These are phyloP conservation scores for Tachysurus fulvidraco DNA, from an alignment of 2,113 vertebrate genomes.

Conservation along the genomic window DNA sequence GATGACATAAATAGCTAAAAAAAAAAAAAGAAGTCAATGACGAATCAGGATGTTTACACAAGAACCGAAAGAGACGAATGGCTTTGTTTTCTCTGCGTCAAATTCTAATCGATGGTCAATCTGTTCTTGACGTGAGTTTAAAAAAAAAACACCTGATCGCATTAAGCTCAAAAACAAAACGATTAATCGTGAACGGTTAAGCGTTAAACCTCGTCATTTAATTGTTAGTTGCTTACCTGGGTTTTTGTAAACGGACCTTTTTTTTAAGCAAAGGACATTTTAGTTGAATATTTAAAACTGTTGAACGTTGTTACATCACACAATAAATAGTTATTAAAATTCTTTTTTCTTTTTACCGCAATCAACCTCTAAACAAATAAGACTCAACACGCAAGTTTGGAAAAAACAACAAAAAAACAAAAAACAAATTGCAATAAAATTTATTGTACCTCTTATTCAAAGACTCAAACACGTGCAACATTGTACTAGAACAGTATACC, in stretches of 20 bases:
- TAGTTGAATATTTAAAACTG: background rate
- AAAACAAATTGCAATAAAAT: slow-evolving; percentile 72
- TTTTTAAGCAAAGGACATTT: background rate
- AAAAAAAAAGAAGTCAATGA: background rate
- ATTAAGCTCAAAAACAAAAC: background rate
- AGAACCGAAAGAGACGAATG: background rate
- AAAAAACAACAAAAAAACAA: slow-evolving; percentile 22
- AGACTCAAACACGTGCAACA: slow-evolving; percentile 74
- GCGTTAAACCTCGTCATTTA: background rate
- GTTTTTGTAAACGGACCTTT: background rate
- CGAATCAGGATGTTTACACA: background rate
- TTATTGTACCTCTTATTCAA: slow-evolving; percentile 78
- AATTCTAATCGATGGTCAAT: background rate
- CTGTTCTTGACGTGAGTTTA: background rate
- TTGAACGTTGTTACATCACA: background rate
- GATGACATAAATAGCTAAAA: background rate
- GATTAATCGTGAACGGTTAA: background rate
- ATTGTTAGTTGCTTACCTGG: background rate
- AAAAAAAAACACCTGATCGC: background rate
- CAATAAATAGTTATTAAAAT: background rate
- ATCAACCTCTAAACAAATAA: background rate
- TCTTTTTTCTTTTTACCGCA: background rate
- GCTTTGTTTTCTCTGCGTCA: background rate
- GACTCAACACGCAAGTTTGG: background rate
- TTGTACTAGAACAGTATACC: slow-evolving; percentile 77